These are phyloP conservation scores for Ylistrum balloti DNA, from an alignment of 1,140 invertebrate species.

Conservation along the genomic window DNA sequence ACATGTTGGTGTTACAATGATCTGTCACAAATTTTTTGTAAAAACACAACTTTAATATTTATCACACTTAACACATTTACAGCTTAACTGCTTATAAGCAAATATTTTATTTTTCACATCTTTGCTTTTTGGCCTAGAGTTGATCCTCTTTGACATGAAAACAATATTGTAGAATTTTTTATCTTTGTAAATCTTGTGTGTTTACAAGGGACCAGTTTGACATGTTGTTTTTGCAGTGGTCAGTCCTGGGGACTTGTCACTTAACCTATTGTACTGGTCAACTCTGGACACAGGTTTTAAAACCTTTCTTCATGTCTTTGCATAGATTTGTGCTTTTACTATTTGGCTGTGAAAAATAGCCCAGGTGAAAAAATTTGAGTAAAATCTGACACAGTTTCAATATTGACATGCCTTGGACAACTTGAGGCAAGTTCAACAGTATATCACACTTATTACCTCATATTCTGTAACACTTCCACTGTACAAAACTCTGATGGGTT, in stretches of 20 bases:
- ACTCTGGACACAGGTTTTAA: neutral
- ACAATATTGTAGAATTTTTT: constrained; percentile 10
- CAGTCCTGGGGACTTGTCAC: constrained; percentile 13
- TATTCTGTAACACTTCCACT: neutral
- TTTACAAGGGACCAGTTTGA: neutral
- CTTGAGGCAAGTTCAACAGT: neutral
- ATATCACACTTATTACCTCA: neutral
- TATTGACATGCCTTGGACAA: neutral
- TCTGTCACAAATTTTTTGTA: constrained; percentile 21
- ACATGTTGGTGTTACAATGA: neutral
- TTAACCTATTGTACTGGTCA: neutral
- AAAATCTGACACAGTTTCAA: neutral
- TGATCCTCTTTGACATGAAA: constrained; percentile 1
- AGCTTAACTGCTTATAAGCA: neutral
- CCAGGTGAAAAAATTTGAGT: neutral
- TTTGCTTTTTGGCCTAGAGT: neutral
- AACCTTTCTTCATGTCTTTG: neutral
- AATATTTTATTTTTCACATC: constrained; percentile 36
- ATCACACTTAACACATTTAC: neutral
- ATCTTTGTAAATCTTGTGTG: neutral
- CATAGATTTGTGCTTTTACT: neutral
- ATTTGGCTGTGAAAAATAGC: constrained; percentile 26
- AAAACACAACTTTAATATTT: constrained; percentile 23
- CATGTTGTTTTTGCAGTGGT: constrained; percentile 32
- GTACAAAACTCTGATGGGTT: neutral